These are phyloP conservation scores for Drosophila simulans DNA, from an alignment of 1,140 invertebrate species.

Conservation along the genomic window DNA sequence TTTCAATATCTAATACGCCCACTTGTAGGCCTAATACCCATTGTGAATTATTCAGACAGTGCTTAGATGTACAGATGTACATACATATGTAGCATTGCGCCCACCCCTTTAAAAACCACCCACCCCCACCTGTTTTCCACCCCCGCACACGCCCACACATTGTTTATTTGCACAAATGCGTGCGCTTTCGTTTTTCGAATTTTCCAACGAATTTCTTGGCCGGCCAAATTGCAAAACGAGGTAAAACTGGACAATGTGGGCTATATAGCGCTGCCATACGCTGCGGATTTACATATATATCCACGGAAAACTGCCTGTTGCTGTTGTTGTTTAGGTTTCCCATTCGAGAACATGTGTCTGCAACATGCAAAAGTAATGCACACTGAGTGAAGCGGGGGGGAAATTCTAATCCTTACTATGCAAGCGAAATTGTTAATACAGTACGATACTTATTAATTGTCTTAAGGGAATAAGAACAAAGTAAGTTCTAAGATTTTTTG, in stretches of 20 bases:
- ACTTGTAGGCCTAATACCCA: background rate
- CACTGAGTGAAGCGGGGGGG: constrained; percentile 2
- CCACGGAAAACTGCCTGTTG: constrained; percentile 63
- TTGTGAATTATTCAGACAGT: constrained; percentile 25
- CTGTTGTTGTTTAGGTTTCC: constrained; percentile 44
- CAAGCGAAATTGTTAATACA: no score
- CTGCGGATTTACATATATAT: constrained; percentile 15
- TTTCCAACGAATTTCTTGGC: constrained; percentile 72
- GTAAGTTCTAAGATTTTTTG: no score
- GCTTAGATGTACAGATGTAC: constrained; percentile 1
- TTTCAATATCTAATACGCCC: constrained; percentile 6
- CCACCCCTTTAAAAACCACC: constrained; percentile 5
- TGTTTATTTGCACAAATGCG: constrained; percentile 81
- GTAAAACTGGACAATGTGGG: constrained; percentile 61
- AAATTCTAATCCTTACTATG: background rate
- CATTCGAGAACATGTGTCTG: constrained; percentile 71
- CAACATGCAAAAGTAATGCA: constrained; percentile 83
- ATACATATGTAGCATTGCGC: background rate
- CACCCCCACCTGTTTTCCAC: constrained; percentile 39
- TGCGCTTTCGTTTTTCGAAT: constrained; percentile 69
- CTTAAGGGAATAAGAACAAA: no score
- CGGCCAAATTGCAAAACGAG: constrained; percentile 54
- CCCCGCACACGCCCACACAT: constrained; percentile 23
- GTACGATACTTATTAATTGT: no score
- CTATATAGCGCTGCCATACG: constrained; percentile 39